A percentile compares a stretch with the other conserved stretches of the same genome.
phyloP scores from a whole-genome alignment of 2,888 invertebrate species.

The Gonocerus acuteangulatus region DNA sequence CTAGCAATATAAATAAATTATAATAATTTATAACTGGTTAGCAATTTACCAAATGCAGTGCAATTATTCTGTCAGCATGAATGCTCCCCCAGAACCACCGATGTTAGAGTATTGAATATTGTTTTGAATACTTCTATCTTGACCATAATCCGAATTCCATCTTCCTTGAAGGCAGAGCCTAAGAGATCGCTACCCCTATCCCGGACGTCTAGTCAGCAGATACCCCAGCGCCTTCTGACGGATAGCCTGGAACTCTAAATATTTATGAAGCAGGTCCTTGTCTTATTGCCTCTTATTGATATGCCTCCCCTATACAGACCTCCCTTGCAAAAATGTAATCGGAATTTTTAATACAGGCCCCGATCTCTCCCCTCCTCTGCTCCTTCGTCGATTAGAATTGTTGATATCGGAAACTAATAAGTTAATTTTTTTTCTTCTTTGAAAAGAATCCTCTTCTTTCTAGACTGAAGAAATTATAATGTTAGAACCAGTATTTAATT shows the following conservation, averaged over 20 bases:
- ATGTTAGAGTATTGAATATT: too few species aligned
- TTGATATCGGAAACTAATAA: conserved; percentile 8
- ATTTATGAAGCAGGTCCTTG: conserved; percentile 16
- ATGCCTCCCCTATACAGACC: neutral
- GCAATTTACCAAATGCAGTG: too few species aligned
- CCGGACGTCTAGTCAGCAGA: neutral
- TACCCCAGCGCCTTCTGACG: neutral
- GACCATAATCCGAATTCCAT: too few species aligned
- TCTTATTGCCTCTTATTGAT: conserved; percentile 15
- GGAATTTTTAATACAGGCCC: conserved; percentile 10
- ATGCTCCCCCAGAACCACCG: too few species aligned
- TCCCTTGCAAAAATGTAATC: neutral
- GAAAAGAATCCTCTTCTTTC: neutral
- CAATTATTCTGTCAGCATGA: too few species aligned
- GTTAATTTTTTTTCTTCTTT: neutral
- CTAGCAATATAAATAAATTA: too few species aligned
- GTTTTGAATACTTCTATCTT: too few species aligned
- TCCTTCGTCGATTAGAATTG: conserved; percentile 8
- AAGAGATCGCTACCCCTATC: too few species aligned
- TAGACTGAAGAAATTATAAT: neutral
- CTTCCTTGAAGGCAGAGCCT: too few species aligned
- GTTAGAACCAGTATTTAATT: too few species aligned
- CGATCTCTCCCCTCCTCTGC: neutral
- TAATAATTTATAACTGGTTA: too few species aligned
- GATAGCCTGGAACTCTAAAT: conserved; percentile 2